phyloP scores from a whole-genome alignment of 2,888 invertebrate species.

The Beris morrisii region DNA sequence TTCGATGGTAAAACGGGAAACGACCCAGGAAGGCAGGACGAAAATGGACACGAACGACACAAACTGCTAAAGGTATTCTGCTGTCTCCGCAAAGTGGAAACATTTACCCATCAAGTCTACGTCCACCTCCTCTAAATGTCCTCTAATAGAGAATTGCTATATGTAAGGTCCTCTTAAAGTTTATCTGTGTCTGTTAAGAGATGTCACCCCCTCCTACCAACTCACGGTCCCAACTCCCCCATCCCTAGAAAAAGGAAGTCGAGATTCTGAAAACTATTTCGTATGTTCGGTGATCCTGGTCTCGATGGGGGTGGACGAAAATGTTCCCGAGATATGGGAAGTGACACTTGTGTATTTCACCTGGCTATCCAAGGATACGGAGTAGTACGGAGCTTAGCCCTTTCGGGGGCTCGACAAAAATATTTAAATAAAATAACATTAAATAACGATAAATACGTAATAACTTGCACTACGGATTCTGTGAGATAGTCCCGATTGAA shows the following conservation, averaged over 20 bases:
- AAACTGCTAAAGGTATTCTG: conserved; percentile 38
- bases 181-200: conserved; percentile 26
- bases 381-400: neutral
- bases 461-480: conserved; percentile 25
- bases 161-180: conserved; percentile 29
- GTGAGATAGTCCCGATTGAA: conserved; percentile 6
- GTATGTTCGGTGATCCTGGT: neutral
- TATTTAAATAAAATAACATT: conserved; percentile 37
- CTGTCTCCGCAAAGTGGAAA: conserved; percentile 39
- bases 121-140: conserved; percentile 32
- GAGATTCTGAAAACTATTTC: conserved; percentile 35
- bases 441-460: conserved; percentile 38
- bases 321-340: conserved; percentile 17
- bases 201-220: conserved; percentile 7
- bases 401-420: conserved; percentile 28
- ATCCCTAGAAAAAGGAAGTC: conserved; percentile 31
- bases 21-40: neutral
- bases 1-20: conserved; percentile 24
- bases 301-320: conserved; percentile 30
- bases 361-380: neutral
- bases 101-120: conserved; percentile 37
- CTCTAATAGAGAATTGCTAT: conserved; percentile 29
- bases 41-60: conserved; percentile 35
- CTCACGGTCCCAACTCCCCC: neutral
- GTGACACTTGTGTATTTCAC: neutral